Evolutionary conservation across 2,797 vertebrate species (phyloP).

Genomic region (Molossus alvarezi): DNA sequence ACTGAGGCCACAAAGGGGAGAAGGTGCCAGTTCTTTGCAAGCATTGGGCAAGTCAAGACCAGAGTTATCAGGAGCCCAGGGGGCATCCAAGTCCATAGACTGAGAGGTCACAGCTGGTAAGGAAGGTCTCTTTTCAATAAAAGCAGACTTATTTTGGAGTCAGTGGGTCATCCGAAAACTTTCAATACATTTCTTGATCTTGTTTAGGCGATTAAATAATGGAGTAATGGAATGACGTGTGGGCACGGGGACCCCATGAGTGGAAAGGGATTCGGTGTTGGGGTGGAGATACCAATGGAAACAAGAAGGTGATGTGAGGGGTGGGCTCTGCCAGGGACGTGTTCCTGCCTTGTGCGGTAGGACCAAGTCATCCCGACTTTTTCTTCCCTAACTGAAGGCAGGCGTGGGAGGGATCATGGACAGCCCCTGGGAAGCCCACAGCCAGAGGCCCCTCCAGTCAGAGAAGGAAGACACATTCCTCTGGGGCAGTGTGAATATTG

Average conservation of each 20-base stretch:
- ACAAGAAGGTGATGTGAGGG: background rate
- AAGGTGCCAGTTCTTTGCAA: background rate
- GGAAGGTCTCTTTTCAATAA: background rate
- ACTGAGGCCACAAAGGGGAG: background rate
- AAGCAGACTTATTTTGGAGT: background rate
- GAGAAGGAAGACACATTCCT: constrained; percentile 80
- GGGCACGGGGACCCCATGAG: background rate
- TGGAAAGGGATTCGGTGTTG: background rate
- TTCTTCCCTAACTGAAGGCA: background rate
- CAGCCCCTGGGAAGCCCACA: background rate
- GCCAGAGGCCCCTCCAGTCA: constrained; percentile 49
- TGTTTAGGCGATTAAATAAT: background rate
- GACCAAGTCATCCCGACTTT: background rate
- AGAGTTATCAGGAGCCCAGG: background rate
- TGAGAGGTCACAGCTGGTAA: background rate
- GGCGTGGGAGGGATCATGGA: background rate
- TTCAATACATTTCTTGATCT: background rate
- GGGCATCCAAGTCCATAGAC: background rate
- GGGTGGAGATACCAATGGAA: background rate
- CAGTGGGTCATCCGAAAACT: background rate
- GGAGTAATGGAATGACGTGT: background rate
- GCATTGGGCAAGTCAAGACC: background rate
- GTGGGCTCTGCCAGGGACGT: background rate
- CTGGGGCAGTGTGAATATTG: constrained; percentile 85
- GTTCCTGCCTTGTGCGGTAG: background rate